Conservation (phyloP, 2,113 vertebrate genomes). For the Dasypus novemcinctus region DNA sequence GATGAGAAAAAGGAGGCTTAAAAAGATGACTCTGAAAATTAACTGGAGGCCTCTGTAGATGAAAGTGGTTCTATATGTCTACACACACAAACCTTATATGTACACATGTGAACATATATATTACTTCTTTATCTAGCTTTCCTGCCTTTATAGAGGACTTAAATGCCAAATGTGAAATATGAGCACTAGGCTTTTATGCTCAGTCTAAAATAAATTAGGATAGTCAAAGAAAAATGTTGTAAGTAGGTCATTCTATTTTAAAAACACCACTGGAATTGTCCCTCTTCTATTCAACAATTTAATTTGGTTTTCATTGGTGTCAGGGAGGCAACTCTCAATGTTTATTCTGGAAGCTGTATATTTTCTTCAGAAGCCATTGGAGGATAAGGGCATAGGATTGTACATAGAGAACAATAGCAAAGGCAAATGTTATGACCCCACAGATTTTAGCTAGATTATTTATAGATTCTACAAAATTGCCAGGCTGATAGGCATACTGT, state of each 20-base stretch:
- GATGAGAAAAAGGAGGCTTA: background rate
- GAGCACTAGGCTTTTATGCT: background rate
- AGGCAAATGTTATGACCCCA: background rate
- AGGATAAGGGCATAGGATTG: background rate
- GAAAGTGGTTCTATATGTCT: background rate
- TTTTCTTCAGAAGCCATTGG: background rate
- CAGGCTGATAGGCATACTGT: background rate
- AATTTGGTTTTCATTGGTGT: background rate
- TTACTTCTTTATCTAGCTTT: background rate
- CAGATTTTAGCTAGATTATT: background rate
- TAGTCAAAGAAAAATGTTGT: background rate
- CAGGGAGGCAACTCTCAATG: background rate
- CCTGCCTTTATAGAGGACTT: background rate
- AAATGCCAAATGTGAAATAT: background rate
- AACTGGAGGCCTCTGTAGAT: background rate
- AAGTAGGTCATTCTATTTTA: background rate
- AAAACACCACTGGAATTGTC: background rate
- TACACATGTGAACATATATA: background rate
- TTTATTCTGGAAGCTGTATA: slow-evolving; percentile 15
- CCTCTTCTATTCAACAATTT: background rate
- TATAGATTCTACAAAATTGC: background rate
- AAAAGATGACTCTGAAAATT: slow-evolving; percentile 20
- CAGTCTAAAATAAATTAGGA: slow-evolving; percentile 29
- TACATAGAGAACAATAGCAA: background rate
- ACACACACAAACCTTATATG: background rate